phyloP scores from a whole-genome alignment of 2,113 vertebrate species.

The Larimichthys polyactis region DNA sequence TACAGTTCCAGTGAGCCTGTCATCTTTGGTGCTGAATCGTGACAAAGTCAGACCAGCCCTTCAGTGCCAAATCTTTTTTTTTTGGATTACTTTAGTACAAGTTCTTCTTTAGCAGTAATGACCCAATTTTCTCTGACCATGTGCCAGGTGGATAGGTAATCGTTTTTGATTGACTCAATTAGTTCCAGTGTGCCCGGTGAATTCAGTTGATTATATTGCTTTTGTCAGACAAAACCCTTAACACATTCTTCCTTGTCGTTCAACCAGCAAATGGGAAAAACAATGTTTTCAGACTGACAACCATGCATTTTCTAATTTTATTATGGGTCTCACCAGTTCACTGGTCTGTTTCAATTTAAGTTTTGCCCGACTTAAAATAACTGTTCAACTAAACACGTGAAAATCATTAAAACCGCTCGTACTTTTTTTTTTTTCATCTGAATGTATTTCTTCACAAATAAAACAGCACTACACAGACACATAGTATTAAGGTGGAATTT shows the following conservation, averaged over 20 bases:
- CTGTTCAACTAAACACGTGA: slow-evolving; percentile 26
- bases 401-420: slow-evolving; percentile 21
- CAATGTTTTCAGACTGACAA: slow-evolving; percentile 15
- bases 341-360: slow-evolving; percentile 7
- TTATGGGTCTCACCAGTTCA: neutral
- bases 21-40: slow-evolving; percentile 20
- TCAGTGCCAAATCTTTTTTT: slow-evolving; percentile 15
- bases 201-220: slow-evolving; percentile 51
- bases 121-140: slow-evolving; percentile 44
- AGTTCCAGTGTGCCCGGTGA: slow-evolving; percentile 38
- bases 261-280: slow-evolving; percentile 5
- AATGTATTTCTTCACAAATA: slow-evolving; percentile 53
- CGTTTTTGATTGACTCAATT: slow-evolving; percentile 54
- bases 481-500: slow-evolving; percentile 62
- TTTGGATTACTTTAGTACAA: slow-evolving; percentile 17
- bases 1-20: slow-evolving; percentile 11
- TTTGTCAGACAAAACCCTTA: slow-evolving; percentile 36
- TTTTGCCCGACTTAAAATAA: slow-evolving; percentile 13
- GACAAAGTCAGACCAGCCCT: slow-evolving; percentile 28
- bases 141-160: slow-evolving; percentile 51
- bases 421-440: slow-evolving; percentile 24
- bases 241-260: slow-evolving; percentile 29
- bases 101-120: slow-evolving; percentile 30
- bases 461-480: slow-evolving; percentile 31
- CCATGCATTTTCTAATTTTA: slow-evolving; percentile 25